These are phyloP conservation scores for Prosopocoilus inquinatus DNA, from an alignment of 2,888 invertebrate genomes.

Conservation along the genomic window DNA sequence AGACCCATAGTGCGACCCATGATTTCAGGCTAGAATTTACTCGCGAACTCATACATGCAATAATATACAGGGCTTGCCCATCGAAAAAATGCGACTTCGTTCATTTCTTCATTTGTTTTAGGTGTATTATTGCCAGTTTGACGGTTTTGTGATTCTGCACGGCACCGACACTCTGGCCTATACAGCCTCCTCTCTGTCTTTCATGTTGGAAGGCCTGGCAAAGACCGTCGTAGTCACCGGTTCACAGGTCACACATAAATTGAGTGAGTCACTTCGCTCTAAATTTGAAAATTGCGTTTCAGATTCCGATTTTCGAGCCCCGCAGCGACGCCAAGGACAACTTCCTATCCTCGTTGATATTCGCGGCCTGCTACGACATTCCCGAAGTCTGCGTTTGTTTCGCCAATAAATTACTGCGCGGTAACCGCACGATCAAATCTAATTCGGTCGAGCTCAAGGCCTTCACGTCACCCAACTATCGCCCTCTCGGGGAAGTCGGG, in stretches of 20 bases:
- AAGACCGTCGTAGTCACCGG: conserved; percentile 94
- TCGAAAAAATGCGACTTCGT: too few relatives aligned
- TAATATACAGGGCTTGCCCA: too few relatives aligned
- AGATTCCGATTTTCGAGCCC: conserved; percentile 92
- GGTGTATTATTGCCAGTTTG: conserved; percentile 76
- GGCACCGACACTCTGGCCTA: conserved; percentile 96
- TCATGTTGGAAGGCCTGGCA: conserved; percentile 93
- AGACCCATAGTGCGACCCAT: too few relatives aligned
- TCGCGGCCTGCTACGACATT: conserved; percentile 85
- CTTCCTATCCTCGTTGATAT: conserved; percentile 82
- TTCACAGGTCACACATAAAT: conserved; percentile 74
- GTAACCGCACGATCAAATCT: conserved; percentile 83
- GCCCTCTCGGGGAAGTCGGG: conserved; percentile 79
- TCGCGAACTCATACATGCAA: too few relatives aligned
- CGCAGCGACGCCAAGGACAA: conserved; percentile 94
- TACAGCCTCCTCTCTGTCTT: conserved; percentile 93
- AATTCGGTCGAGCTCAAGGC: conserved; percentile 73
- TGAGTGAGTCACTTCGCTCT: background rate
- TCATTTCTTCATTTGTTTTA: conserved; percentile 43
- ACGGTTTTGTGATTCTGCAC: conserved; percentile 93
- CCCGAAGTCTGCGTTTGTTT: conserved; percentile 95
- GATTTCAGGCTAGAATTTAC: too few relatives aligned
- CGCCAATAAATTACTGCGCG: conserved; percentile 82
- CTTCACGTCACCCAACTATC: conserved; percentile 84
- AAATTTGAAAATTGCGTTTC: conserved; percentile 21